phyloP scores from a whole-genome alignment of 2,797 vertebrate genomes.

The Eulemur rubriventer region DNA sequence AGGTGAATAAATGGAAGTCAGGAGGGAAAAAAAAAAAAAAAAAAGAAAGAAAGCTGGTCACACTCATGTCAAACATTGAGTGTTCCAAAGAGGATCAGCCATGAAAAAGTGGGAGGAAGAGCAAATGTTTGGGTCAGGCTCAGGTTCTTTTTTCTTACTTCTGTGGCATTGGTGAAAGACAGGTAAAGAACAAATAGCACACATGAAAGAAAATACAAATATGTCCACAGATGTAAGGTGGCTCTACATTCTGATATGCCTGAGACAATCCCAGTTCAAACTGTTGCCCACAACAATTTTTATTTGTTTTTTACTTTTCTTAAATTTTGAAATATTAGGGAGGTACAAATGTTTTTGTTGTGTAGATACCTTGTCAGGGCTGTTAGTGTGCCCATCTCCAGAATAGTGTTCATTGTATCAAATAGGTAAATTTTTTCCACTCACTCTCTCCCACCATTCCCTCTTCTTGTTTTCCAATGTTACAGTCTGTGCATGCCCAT shows the following conservation, averaged over 20 bases:
- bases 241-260: not conserved
- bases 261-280: not conserved
- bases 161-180: not conserved
- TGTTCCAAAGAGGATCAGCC: not conserved
- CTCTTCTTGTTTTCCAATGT: too few species aligned
- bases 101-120: not conserved
- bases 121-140: not conserved
- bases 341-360: too few species aligned
- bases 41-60: not conserved
- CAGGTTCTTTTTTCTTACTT: not conserved
- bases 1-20: not conserved
- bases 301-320: too few species aligned
- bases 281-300: too few species aligned
- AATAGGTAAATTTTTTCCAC: too few species aligned
- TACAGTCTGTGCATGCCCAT: too few species aligned
- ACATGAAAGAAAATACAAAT: not conserved
- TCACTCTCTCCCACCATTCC: too few species aligned
- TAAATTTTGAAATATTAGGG: too few species aligned
- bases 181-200: not conserved
- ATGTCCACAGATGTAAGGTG: rapidly evolving
- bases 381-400: too few species aligned
- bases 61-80: not conserved
- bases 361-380: too few species aligned
- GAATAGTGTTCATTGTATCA: too few species aligned
- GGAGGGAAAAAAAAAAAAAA: too few species aligned